These are phyloP conservation scores for Phycodurus eques DNA, from an alignment of 2,113 vertebrate species.

Conservation along the genomic window DNA sequence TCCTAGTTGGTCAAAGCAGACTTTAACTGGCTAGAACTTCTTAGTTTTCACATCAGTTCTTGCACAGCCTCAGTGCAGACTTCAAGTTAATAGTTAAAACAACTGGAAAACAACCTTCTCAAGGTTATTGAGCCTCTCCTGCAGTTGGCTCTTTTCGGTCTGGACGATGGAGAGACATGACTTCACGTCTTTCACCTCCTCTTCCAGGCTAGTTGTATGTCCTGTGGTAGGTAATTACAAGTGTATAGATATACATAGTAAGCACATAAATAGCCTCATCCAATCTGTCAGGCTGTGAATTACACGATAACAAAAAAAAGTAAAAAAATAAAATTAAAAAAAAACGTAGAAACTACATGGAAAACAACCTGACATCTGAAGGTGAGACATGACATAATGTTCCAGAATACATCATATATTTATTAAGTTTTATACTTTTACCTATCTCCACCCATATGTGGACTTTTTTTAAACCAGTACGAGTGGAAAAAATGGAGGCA, in stretches of 20 bases:
- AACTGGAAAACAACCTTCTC: constrained; percentile 80
- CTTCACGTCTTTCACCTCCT: constrained; percentile 84
- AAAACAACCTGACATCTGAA: constrained; percentile 5
- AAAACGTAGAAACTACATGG: neutral
- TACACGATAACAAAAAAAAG: no score
- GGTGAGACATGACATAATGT: constrained; percentile 24
- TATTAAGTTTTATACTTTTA: constrained; percentile 15
- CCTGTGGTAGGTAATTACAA: constrained; percentile 51
- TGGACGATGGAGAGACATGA: constrained; percentile 75
- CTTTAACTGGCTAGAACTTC: neutral
- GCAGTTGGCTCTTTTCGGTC: constrained; percentile 85
- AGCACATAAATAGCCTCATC: neutral
- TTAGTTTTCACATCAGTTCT: neutral
- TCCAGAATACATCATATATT: constrained; percentile 11
- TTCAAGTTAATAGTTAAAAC: neutral
- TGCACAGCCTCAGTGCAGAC: neutral
- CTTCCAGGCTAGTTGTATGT: constrained; percentile 80
- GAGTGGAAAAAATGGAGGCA: neutral
- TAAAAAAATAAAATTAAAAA: no score
- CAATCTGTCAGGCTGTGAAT: no score
- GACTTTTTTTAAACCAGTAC: constrained; percentile 13
- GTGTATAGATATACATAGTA: neutral
- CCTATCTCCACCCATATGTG: constrained; percentile 30
- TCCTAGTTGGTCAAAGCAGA: constrained; percentile 71
- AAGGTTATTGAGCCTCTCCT: constrained; percentile 82